phyloP scores from a whole-genome alignment of 2,888 invertebrate genomes.

The Ametastegia equiseti region DNA sequence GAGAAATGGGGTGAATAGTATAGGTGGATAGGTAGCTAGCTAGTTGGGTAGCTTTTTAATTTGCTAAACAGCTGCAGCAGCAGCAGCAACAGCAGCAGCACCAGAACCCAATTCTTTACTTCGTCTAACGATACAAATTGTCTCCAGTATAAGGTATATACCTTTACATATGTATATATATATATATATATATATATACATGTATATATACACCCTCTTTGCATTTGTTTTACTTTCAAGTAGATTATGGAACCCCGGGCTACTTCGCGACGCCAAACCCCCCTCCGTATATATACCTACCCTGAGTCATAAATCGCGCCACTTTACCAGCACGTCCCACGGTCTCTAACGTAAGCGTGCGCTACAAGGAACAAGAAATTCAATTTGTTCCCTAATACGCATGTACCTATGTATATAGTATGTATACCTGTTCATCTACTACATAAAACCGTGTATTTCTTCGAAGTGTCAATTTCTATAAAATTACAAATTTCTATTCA shows the following conservation, averaged over 20 bases:
- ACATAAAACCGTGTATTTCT: too few species aligned
- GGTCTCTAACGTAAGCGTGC: conserved; percentile 15
- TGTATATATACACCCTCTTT: conserved; percentile 24
- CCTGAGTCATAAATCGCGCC: conserved; percentile 43
- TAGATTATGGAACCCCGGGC: conserved; percentile 33
- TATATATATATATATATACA: too few species aligned
- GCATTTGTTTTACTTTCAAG: conserved; percentile 43
- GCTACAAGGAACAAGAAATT: conserved; percentile 41
- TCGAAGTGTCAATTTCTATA: not conserved
- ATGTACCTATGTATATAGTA: not conserved
- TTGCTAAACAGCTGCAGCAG: conserved; percentile 1
- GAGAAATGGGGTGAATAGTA: not conserved
- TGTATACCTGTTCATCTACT: not conserved
- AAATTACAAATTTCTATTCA: not conserved
- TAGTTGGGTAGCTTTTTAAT: conserved; percentile 25
- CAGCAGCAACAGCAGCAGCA: not conserved
- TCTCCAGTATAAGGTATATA: not conserved
- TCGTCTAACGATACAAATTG: conserved; percentile 37
- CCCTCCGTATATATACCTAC: not conserved
- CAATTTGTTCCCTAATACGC: conserved; percentile 41
- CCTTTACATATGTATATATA: too few species aligned
- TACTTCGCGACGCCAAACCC: not conserved
- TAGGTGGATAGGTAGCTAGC: too few species aligned
- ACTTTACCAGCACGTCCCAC: conserved; percentile 36
- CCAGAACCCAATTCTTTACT: conserved; percentile 20